Percentiles rank a stretch among this genome's conserved stretches.
Conservation (phyloP, 2,888 invertebrate species). For the Drosophila neonasuta region DNA sequence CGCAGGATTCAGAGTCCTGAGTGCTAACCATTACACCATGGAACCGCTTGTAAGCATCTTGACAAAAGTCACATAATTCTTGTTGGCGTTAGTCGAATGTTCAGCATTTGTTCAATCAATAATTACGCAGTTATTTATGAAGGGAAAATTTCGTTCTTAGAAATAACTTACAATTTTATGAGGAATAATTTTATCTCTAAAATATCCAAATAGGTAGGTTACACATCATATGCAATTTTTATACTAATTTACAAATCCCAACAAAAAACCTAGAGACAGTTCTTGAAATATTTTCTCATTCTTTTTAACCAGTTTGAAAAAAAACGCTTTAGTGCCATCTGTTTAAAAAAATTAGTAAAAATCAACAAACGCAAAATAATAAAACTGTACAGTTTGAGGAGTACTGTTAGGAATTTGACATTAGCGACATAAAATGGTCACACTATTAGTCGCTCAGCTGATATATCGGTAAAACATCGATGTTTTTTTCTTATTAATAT, state of each 20-base stretch:
- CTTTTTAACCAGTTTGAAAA: too few species aligned
- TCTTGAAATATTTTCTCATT: too few species aligned
- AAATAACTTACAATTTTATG: too few species aligned
- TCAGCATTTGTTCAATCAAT: neutral
- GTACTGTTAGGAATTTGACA: neutral
- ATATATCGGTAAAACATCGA: neutral
- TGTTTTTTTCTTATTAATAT: neutral
- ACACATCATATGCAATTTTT: too few species aligned
- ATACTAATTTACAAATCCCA: too few species aligned
- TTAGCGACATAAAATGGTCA: neutral
- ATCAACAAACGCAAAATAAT: neutral
- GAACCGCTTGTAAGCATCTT: slow-evolving; percentile 70
- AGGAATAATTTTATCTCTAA: too few species aligned
- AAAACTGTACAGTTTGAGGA: neutral
- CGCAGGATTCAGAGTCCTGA: slow-evolving; percentile 84
- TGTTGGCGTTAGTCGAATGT: neutral
- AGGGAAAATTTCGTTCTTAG: too few species aligned
- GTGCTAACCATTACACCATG: slow-evolving; percentile 84
- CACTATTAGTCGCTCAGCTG: neutral
- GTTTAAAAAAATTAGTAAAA: too few species aligned
- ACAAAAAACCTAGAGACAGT: too few species aligned
- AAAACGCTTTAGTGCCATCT: too few species aligned
- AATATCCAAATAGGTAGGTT: too few species aligned
- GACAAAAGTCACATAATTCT: neutral
- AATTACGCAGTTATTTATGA: neutral